These are phyloP conservation scores for Melanocharis versteri DNA, from an alignment of 2,113 vertebrate species.

Conservation along the genomic window DNA sequence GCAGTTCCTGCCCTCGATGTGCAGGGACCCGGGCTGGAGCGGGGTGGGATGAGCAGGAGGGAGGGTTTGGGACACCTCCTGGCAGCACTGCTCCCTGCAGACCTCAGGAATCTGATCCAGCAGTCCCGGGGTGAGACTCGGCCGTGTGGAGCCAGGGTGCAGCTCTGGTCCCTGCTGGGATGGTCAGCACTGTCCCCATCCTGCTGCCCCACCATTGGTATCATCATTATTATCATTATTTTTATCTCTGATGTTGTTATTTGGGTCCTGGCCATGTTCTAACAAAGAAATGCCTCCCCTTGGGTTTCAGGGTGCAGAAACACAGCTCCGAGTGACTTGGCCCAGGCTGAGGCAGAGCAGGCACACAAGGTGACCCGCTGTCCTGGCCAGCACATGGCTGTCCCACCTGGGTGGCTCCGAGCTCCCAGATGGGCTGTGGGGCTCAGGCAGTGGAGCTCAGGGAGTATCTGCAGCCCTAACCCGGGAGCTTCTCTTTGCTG, in stretches of 20 bases:
- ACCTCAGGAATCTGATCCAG: background rate
- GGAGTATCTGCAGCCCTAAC: background rate
- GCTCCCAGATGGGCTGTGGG: background rate
- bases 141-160: background rate
- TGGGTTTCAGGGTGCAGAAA: background rate
- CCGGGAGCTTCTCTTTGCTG: background rate
- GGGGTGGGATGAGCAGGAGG: background rate
- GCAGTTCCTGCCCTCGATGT: accelerated
- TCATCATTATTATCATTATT: accelerated
- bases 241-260: background rate
- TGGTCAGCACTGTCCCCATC: background rate
- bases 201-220: background rate
- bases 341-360: background rate
- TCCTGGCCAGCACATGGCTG: background rate
- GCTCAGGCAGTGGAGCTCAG: background rate
- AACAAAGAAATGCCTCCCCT: background rate
- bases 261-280: background rate
- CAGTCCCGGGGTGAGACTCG: accelerated
- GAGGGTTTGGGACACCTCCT: background rate
- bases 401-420: background rate
- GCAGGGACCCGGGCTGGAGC: background rate
- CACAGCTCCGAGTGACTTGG: too few species aligned
- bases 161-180: background rate
- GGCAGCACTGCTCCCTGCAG: accelerated
- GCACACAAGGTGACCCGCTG: background rate